phyloP scores from a whole-genome alignment of 1,140 invertebrate genomes.

The Heliothis virescens region DNA sequence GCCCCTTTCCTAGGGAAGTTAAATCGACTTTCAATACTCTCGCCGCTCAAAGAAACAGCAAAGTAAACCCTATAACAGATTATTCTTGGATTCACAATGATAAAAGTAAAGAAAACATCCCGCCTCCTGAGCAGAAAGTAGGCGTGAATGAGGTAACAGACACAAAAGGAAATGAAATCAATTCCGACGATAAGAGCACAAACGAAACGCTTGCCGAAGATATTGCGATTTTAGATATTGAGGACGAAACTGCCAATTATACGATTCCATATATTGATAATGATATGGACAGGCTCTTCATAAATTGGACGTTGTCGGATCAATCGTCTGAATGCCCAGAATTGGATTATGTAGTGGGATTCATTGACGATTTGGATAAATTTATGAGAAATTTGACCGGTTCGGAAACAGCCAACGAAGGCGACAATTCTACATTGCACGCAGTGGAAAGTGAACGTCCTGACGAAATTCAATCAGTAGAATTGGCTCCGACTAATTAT shows the following conservation, averaged over 20 bases:
- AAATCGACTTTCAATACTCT: slow-evolving; percentile 62
- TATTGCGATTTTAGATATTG: neutral
- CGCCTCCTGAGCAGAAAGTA: neutral
- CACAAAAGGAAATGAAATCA: slow-evolving; percentile 22
- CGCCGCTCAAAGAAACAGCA: slow-evolving; percentile 20
- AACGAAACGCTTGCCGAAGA: neutral
- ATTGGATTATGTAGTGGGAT: neutral
- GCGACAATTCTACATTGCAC: neutral
- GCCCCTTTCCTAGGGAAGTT: slow-evolving; percentile 68
- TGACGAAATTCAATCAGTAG: slow-evolving; percentile 13
- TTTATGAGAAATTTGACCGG: slow-evolving; percentile 1
- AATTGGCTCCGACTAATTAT: neutral
- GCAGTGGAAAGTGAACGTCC: slow-evolving; percentile 1
- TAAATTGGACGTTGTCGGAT: neutral
- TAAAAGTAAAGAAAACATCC: neutral
- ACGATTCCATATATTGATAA: neutral
- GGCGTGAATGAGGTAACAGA: neutral
- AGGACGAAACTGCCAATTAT: neutral
- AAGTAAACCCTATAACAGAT: slow-evolving; percentile 12
- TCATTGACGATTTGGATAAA: slow-evolving; percentile 8
- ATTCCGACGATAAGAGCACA: neutral
- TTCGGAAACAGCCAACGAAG: neutral
- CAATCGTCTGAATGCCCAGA: slow-evolving; percentile 1
- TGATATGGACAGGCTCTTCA: neutral
- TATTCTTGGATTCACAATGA: neutral